Evolutionary conservation across 2,113 vertebrate genomes (phyloP), one percentile per base, ranked within the genome.

Genomic region (Amphilophus citrinellus): DNA sequence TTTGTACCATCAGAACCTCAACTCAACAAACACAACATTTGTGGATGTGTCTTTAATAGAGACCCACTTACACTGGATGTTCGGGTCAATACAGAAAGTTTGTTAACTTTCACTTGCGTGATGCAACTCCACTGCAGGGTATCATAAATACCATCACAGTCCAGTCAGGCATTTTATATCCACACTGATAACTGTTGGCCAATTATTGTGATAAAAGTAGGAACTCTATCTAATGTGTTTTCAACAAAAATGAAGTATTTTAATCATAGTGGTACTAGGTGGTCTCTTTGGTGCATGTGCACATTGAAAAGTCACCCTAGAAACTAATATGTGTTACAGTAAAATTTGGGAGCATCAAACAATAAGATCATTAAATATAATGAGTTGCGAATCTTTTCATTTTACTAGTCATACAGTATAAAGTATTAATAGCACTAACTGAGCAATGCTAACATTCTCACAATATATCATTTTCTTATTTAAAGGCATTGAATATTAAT

Each of bases 1-100:
- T 87, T 61, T 32, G 68, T 22, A 32, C 68, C 65, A 73, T 90
- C 47, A 56, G 61, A 87, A 87, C 79, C 60, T 58, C 58, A 42
- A 42, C 35, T 58, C 35, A 65, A 53, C 39, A 66, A 83, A 84
- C 56, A 32, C 57, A 89, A 88, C 22, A 53, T 58, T 5, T 17
- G 60, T 59, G 50, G 7, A 37, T 13, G 53, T 61, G 22, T 39
- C 50, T 22, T 53, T 39, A 59, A 61, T 3, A 9, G 68, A 56
- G 47, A 73, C 47, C 13, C 32, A n/a, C 66, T 20, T 73, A 20
- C 53, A 53, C 66, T 73, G 30, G 56, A n/a, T 58, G 20, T 58
- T 22, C 10, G 47, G 27, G 47, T 73, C 47, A 56, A 56, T 73
- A 73, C 47, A 9, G 27, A 53, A 53, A 73, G 27, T 56, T 56